Evolutionary conservation across 2,797 vertebrate genomes (phyloP).

Genomic region (Pelochelys cantorii): DNA sequence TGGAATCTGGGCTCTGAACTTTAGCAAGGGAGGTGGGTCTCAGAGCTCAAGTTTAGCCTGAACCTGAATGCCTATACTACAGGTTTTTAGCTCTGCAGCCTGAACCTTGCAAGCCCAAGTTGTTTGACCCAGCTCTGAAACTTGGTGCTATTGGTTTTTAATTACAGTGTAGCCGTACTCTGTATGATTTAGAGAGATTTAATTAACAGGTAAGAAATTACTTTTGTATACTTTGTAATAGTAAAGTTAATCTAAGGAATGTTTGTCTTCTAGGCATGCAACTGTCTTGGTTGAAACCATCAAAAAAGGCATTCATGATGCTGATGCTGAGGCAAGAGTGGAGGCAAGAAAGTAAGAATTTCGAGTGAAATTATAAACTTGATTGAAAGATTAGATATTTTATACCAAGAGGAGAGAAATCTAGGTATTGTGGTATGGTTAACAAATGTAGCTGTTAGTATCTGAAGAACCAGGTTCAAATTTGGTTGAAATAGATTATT

Average conservation of each 20-base stretch:
- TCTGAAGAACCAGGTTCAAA: not conserved
- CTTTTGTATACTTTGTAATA: not conserved
- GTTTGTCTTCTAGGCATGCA: conserved; percentile 87
- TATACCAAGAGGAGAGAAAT: not conserved
- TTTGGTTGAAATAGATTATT: not conserved
- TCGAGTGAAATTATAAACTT: not conserved
- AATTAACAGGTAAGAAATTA: not conserved
- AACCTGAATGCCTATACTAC: not conserved
- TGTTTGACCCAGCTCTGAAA: not conserved
- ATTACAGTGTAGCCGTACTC: not conserved
- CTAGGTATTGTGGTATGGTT: not conserved
- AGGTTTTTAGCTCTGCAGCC: not conserved
- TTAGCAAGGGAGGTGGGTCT: not conserved
- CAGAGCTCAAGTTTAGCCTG: not conserved
- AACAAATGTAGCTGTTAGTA: not conserved
- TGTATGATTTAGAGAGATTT: not conserved
- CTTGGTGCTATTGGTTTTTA: not conserved
- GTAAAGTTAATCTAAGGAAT: conserved; percentile 33
- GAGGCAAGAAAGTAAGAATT: conserved; percentile 96
- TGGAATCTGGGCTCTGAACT: not conserved
- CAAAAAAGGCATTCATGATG: conserved; percentile 96
- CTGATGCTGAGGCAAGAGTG: conserved; percentile 96
- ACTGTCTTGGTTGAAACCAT: conserved; percentile 96
- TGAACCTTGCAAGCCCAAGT: not conserved
- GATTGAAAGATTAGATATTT: not conserved